These are phyloP conservation scores for Pseudanteris insignis DNA, from an alignment of 2,888 invertebrate species.

Conservation along the genomic window DNA sequence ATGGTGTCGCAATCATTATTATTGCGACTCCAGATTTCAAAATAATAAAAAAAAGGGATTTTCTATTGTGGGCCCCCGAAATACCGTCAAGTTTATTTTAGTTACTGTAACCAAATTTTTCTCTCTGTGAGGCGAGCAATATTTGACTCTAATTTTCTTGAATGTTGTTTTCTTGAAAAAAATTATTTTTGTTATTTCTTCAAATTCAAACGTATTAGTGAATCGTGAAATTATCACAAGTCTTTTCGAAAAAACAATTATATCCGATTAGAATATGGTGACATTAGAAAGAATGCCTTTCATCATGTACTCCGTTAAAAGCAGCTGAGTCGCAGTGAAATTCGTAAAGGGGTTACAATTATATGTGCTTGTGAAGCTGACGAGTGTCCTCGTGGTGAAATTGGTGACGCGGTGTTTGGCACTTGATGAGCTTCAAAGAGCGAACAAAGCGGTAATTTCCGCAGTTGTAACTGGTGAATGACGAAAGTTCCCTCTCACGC, in stretches of 20 bases:
- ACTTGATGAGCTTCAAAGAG: constrained; percentile 30
- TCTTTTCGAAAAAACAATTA: neutral
- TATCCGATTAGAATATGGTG: constrained; percentile 1
- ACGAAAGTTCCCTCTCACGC: constrained; percentile 10
- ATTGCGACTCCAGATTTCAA: too few relatives aligned
- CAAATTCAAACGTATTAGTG: too few relatives aligned
- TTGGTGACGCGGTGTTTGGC: constrained; percentile 31
- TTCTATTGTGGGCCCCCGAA: too few relatives aligned
- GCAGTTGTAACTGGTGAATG: constrained; percentile 18
- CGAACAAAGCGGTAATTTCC: constrained; percentile 25
- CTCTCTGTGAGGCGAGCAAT: too few relatives aligned
- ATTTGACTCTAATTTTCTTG: too few relatives aligned
- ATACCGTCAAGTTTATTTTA: too few relatives aligned
- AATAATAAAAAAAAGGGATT: too few relatives aligned
- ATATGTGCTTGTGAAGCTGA: constrained; percentile 20
- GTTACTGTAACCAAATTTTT: too few relatives aligned
- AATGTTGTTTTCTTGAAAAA: too few relatives aligned
- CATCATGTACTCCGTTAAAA: constrained; percentile 6
- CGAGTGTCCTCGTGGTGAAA: constrained; percentile 32
- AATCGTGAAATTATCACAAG: too few relatives aligned
- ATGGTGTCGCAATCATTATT: too few relatives aligned
- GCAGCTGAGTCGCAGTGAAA: neutral
- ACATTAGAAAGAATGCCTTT: constrained; percentile 22
- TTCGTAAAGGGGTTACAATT: constrained; percentile 27
- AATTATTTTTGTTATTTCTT: too few relatives aligned